These are phyloP conservation scores for Coenonympha arcania DNA, from an alignment of 2,888 invertebrate species.

Conservation along the genomic window DNA sequence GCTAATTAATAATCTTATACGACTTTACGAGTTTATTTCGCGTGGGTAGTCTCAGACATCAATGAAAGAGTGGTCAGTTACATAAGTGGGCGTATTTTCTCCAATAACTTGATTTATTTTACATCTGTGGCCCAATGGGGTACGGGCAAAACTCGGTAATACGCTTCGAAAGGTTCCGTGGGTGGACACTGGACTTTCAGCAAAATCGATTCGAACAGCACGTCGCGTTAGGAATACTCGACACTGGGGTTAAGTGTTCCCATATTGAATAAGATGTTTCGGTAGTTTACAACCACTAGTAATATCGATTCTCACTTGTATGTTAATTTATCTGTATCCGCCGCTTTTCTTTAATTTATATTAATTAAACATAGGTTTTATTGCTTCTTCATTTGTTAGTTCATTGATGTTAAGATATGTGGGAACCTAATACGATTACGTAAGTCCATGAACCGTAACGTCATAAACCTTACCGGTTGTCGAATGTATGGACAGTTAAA, in stretches of 20 bases:
- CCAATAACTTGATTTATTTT: conserved; percentile 34
- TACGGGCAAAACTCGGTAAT: conserved; percentile 37
- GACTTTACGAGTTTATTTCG: conserved; percentile 9
- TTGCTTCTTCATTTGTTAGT: conserved; percentile 3
- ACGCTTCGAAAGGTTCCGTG: conserved; percentile 37
- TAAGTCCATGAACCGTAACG: conserved; percentile 1
- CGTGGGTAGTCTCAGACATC: conserved; percentile 18
- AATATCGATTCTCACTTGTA: conserved; percentile 9
- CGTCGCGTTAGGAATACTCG: conserved; percentile 54
- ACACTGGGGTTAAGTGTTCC: conserved; percentile 57
- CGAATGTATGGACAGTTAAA: not conserved
- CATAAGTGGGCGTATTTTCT: conserved; percentile 27
- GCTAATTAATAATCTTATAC: conserved; percentile 11
- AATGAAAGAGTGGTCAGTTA: conserved; percentile 23
- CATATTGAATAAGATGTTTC: conserved; percentile 49
- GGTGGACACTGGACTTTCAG: conserved; percentile 57
- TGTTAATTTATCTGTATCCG: conserved; percentile 7
- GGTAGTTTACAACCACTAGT: conserved; percentile 9
- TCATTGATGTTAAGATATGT: conserved; percentile 11
- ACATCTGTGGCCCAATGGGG: conserved; percentile 35
- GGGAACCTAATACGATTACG: conserved; percentile 11
- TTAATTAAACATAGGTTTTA: conserved; percentile 13
- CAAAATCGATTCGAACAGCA: conserved; percentile 56
- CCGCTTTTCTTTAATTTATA: conserved; percentile 8
- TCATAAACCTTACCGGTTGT: conserved; percentile 1